phyloP scores from a whole-genome alignment of 1,140 invertebrate genomes.

The Harlomillsia oculata region DNA sequence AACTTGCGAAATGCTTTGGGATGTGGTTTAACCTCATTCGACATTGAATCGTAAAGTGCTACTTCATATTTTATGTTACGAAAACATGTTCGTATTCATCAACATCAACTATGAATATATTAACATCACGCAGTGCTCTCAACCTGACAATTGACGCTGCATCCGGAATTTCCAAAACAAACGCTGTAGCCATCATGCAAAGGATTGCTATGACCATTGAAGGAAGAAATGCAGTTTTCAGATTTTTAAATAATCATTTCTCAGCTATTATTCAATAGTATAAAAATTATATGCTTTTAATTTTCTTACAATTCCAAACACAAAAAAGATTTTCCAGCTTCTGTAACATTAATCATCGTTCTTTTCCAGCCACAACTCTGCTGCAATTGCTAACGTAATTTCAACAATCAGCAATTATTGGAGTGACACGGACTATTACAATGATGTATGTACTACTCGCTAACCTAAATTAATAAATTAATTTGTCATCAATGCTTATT shows the following conservation, averaged over 20 bases:
- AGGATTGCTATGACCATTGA: slow-evolving; percentile 3
- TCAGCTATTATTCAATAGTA: neutral
- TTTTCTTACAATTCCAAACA: no score
- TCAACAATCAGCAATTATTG: neutral
- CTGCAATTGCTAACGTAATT: neutral
- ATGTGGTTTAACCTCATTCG: neutral
- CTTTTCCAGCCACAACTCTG: neutral
- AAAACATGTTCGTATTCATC: no score
- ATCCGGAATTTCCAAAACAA: slow-evolving; percentile 6
- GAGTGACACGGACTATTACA: neutral
- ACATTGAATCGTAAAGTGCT: neutral
- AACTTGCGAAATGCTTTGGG: slow-evolving; percentile 3
- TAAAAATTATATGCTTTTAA: neutral
- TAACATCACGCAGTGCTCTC: no score
- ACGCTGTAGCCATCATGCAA: neutral
- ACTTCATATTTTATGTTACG: no score
- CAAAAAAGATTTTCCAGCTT: no score
- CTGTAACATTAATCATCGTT: no score
- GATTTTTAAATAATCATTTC: neutral
- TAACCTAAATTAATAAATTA: neutral
- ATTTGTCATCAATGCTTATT: neutral
- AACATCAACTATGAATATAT: no score
- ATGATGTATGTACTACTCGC: neutral
- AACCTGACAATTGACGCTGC: neutral
- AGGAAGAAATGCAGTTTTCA: neutral